These are phyloP conservation scores for Thecocarcelia acutangulata DNA, from an alignment of 2,888 invertebrate genomes.

Conservation along the genomic window DNA sequence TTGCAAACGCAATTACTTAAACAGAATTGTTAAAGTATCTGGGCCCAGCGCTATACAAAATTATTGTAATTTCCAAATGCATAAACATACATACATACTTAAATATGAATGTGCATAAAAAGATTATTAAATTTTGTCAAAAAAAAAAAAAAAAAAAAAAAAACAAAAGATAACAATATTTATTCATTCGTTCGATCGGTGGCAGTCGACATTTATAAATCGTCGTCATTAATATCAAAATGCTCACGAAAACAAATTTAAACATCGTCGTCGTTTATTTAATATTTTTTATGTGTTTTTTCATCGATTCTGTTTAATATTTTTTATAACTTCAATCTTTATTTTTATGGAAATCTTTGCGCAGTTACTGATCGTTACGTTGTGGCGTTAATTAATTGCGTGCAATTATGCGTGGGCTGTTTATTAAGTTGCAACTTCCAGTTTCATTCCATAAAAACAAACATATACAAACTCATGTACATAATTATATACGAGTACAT, in stretches of 20 bases:
- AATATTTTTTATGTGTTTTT: slow-evolving; percentile 39
- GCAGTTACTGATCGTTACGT: slow-evolving; percentile 51
- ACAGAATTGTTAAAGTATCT: slow-evolving; percentile 15
- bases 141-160: slow-evolving; percentile 26
- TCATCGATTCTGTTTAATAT: slow-evolving; percentile 27
- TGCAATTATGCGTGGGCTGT: slow-evolving; percentile 67
- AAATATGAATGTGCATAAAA: slow-evolving; percentile 28
- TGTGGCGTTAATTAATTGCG: slow-evolving; percentile 71
- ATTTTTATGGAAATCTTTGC: slow-evolving; percentile 28
- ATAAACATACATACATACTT: background rate
- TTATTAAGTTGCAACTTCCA: slow-evolving; percentile 68
- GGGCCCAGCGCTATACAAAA: slow-evolving; percentile 4
- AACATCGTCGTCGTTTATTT: slow-evolving; percentile 59
- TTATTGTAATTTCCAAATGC: slow-evolving; percentile 47
- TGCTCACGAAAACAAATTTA: slow-evolving; percentile 73
- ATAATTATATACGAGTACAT: too few relatives aligned
- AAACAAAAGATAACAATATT: slow-evolving; percentile 2
- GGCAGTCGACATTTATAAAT: slow-evolving; percentile 78
- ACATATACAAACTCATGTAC: too few relatives aligned
- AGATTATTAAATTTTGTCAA: slow-evolving; percentile 40
- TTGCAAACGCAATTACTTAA: slow-evolving; percentile 38
- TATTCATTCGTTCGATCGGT: slow-evolving; percentile 46
- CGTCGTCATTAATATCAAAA: slow-evolving; percentile 78
- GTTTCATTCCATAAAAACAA: slow-evolving; percentile 12
- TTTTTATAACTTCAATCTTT: slow-evolving; percentile 31